phyloP scores from a whole-genome alignment of 1,140 invertebrate species.

The Antheraea pernyi region DNA sequence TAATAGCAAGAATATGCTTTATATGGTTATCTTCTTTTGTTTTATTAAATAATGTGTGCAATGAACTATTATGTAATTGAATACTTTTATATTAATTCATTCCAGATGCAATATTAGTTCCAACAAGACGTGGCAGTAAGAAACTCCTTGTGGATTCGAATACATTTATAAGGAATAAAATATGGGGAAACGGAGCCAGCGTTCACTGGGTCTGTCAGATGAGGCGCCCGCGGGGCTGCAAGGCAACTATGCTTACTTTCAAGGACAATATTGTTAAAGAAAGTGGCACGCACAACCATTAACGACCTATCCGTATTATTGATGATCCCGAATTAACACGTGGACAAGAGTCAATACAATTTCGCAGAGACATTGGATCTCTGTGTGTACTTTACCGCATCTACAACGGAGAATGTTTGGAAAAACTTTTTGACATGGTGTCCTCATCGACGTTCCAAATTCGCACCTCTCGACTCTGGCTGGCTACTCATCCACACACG shows the following conservation, averaged over 20 bases:
- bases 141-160: slow-evolving; percentile 19
- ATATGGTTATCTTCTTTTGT: not conserved
- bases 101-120: slow-evolving; percentile 16
- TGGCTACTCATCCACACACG: too few relatives aligned
- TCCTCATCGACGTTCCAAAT: too few relatives aligned
- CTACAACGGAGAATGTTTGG: too few relatives aligned
- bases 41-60: slow-evolving; percentile 6
- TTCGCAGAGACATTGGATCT: too few relatives aligned
- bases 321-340: too few relatives aligned
- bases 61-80: not conserved
- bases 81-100: not conserved
- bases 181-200: slow-evolving; percentile 7
- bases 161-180: slow-evolving; percentile 20
- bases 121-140: slow-evolving; percentile 16
- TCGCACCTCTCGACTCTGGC: too few relatives aligned
- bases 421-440: too few relatives aligned
- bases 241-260: slow-evolving; percentile 26
- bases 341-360: too few relatives aligned
- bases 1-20: too few relatives aligned
- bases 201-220: slow-evolving; percentile 27
- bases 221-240: slow-evolving; percentile 21
- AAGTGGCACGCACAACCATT: slow-evolving; percentile 28
- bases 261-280: slow-evolving; percentile 22
- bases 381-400: too few relatives aligned
- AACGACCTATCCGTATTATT: too few relatives aligned